These are phyloP conservation scores for Eupithecia exiguata DNA, from an alignment of 2,888 invertebrate genomes.

Conservation along the genomic window DNA sequence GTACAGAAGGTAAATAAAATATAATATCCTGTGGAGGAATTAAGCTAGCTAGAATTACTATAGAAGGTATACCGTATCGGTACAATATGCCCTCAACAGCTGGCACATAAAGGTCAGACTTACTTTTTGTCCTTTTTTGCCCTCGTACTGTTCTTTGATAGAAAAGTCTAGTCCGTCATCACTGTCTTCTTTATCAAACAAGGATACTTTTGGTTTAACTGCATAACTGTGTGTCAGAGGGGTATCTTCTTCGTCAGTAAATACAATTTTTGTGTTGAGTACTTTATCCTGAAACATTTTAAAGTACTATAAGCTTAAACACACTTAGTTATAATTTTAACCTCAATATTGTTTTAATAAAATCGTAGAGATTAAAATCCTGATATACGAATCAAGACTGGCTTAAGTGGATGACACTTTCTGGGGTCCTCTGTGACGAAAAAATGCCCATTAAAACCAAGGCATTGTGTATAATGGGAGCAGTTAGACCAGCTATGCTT, in stretches of 20 bases:
- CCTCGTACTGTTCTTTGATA: conserved; percentile 87
- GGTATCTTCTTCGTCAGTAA: conserved; percentile 77
- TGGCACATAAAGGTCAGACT: background rate
- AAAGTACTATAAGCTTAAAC: background rate
- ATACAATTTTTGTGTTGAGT: conserved; percentile 85
- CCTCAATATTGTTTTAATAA: background rate
- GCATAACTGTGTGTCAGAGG: conserved; percentile 32
- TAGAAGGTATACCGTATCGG: too few species aligned
- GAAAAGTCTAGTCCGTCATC: conserved; percentile 83
- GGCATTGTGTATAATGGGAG: too few species aligned
- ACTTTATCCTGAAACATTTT: conserved; percentile 73
- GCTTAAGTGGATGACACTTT: too few species aligned
- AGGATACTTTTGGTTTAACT: conserved; percentile 48
- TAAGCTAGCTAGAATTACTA: background rate
- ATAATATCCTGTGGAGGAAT: background rate
- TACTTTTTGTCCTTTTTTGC: conserved; percentile 86
- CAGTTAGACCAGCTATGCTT: too few species aligned
- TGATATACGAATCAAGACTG: too few species aligned
- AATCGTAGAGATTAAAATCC: background rate
- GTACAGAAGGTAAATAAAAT: background rate
- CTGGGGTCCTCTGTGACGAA: too few species aligned
- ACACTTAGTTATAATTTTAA: background rate
- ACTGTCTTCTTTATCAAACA: conserved; percentile 81
- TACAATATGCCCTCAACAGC: background rate
- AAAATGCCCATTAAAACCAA: too few species aligned